Evolutionary conservation across 2,888 invertebrate species (phyloP).

Genomic region (Melanophora roralis): DNA sequence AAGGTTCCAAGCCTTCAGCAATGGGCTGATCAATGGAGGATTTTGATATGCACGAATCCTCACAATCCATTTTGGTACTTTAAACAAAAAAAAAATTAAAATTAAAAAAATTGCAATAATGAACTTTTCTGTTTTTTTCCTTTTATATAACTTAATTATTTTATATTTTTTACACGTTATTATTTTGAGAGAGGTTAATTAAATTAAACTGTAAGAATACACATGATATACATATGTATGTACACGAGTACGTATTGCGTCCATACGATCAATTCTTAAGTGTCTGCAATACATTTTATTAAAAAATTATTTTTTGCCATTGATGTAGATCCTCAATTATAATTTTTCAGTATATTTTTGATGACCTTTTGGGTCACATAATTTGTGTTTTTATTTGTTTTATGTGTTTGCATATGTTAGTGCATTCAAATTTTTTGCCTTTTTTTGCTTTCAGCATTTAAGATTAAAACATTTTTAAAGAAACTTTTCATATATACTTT

Average conservation of each 20-base stretch:
- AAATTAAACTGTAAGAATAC: slow-evolving; percentile 52
- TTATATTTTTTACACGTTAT: slow-evolving; percentile 27
- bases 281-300: slow-evolving; percentile 34
- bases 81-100: background rate
- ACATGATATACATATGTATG: background rate
- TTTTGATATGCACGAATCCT: slow-evolving; percentile 69
- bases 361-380: slow-evolving; percentile 37
- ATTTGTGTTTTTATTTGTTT: background rate
- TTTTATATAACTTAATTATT: slow-evolving; percentile 45
- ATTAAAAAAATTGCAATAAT: background rate
- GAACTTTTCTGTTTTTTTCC: background rate
- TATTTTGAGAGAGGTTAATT: slow-evolving; percentile 48
- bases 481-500: no score
- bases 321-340: slow-evolving; percentile 23
- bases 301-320: slow-evolving; percentile 12
- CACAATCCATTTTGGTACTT: slow-evolving; percentile 68
- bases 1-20: slow-evolving; percentile 69
- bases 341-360: slow-evolving; percentile 1
- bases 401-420: background rate
- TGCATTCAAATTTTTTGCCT: background rate
- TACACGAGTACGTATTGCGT: background rate
- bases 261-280: background rate
- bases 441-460: background rate
- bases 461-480: no score
- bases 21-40: slow-evolving; percentile 67